Conservation (phyloP, 2,113 vertebrate species). For the Hemibagrus wyckioides region DNA sequence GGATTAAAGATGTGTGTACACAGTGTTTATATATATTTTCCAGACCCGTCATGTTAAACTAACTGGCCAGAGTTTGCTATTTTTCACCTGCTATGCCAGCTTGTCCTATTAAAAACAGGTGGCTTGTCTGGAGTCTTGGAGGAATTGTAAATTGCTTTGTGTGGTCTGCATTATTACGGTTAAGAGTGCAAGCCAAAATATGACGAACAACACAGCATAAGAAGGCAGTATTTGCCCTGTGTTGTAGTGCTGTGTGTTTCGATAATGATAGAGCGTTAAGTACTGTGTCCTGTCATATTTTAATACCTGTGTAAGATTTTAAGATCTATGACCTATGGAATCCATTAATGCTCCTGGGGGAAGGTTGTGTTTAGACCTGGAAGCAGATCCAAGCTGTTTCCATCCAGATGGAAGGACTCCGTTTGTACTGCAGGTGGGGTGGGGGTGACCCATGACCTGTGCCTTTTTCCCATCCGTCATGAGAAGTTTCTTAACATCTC, state of each 20-base stretch:
- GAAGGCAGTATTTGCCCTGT: background rate
- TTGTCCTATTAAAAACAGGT: constrained; percentile 48
- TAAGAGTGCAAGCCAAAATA: constrained; percentile 3
- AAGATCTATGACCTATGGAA: background rate
- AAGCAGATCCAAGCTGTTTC: constrained; percentile 41
- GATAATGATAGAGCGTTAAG: constrained; percentile 22
- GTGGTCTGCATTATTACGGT: constrained; percentile 9
- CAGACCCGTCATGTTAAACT: constrained; percentile 24
- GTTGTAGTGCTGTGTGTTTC: background rate
- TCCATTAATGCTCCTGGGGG: constrained; percentile 15
- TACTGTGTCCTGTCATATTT: background rate
- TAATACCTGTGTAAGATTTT: background rate
- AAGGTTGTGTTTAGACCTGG: constrained; percentile 24
- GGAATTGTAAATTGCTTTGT: constrained; percentile 40
- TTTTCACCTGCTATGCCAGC: constrained; percentile 33
- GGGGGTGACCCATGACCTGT: constrained; percentile 8
- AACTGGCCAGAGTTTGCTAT: constrained; percentile 20
- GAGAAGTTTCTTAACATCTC: constrained; percentile 15
- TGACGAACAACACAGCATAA: background rate
- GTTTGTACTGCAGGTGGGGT: constrained; percentile 39
- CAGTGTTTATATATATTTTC: constrained; percentile 33
- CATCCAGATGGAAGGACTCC: constrained; percentile 35
- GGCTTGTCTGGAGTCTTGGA: constrained; percentile 22
- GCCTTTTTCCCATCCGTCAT: constrained; percentile 12
- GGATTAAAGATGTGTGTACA: constrained; percentile 31